Base-by-base conservation (phyloP, 2,888 invertebrate species). In the Eupithecia subfuscata region DNA sequence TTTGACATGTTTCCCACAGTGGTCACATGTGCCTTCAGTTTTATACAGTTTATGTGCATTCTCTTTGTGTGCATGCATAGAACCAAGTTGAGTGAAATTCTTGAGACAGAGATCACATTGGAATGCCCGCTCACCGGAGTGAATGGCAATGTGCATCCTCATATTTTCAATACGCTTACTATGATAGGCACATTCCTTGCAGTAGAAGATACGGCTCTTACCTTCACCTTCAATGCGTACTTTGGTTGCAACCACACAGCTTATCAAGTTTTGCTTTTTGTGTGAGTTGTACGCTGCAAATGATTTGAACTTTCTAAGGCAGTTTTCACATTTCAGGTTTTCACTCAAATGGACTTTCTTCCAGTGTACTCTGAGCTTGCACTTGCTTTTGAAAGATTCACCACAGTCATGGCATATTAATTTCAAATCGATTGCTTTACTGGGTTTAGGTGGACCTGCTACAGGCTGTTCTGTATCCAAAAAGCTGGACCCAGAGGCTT, bases 1-100 rank as follows among this genome's bases (percentile, higher is more conserved):
- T 77, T 83, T 85, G 0, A 93, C 73, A 65, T 82, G 77, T 82
- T 92, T 92, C 0, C 94, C 94, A 69, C 94, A 94, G 25, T 84
- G 84, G 8, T 91, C 87, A 75, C 94, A 94, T 3, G 91, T 91
- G 5, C 86, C 82, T 81, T 90, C 88, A 2, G 83, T 75, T 63
- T 79, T 80, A 52, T 85, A 88, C 1, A 86, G 80, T 16, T 90
- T 86, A 73, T 94, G 94, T 0, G 78, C 78, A 0, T 74, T 48
- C 80, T 93, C 93, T 75, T 86, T 86, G 73, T 94, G 94, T 0
- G 82, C 76, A 48, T 88, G 84, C 0, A 93, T 80, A 0, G 91
- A 88, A 37, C 89, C 86, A 0, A 83, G 84, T 74, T 94, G 94
- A 0, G 91, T 87, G 43, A 87, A 94, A 1, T 80, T 78, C 67